phyloP scores from a whole-genome alignment of 2,888 invertebrate genomes.

The Tachina grossa region DNA sequence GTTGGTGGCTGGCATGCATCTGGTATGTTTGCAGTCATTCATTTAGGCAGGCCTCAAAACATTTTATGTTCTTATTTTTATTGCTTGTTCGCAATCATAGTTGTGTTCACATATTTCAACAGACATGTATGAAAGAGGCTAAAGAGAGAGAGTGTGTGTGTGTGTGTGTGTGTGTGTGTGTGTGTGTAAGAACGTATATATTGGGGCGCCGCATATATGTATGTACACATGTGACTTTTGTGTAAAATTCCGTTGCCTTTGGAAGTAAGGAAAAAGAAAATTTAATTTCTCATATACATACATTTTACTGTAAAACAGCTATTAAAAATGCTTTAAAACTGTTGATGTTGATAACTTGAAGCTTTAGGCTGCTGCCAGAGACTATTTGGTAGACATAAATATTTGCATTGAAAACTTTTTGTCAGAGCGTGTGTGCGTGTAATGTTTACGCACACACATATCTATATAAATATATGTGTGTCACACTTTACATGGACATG shows the following conservation, averaged over 20 bases:
- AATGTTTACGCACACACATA: neutral
- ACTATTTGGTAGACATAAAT: neutral
- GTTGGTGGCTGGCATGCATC: neutral
- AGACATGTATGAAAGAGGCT: neutral
- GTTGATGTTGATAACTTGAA: neutral
- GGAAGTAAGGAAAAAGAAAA: neutral
- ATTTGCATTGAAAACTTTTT: neutral
- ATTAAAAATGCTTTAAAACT: neutral
- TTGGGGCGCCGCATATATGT: neutral
- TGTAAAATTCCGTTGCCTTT: slow-evolving; percentile 4
- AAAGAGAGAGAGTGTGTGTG: neutral
- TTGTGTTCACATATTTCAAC: neutral
- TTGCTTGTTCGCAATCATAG: slow-evolving; percentile 45
- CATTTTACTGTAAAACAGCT: neutral
- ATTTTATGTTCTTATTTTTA: slow-evolving; percentile 59
- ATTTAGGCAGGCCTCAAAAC: slow-evolving; percentile 58
- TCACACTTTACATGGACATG: neutral
- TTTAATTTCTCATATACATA: neutral
- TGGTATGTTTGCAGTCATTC: neutral
- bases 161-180: neutral
- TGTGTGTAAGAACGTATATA: neutral
- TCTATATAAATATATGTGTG: slow-evolving; percentile 17
- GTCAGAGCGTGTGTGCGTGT: slow-evolving; percentile 27
- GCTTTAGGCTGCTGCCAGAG: neutral
- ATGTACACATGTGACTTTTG: neutral